Base-by-base conservation (phyloP, 2,797 vertebrate species). In the Nothura maculosa region DNA sequence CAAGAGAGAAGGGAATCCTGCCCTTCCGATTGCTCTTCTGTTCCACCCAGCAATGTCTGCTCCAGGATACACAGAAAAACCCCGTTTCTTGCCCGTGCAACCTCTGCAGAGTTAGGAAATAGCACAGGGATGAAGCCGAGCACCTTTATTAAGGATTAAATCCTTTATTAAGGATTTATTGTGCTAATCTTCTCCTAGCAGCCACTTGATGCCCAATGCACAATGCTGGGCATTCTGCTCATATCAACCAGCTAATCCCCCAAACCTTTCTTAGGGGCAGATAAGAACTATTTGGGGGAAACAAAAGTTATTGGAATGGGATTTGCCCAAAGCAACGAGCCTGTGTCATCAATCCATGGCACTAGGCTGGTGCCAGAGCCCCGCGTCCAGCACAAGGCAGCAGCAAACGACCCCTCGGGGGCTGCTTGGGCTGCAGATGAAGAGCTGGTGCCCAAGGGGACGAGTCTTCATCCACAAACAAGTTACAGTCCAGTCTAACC, bases 161-260 rank as follows among this genome's bases (percentile, higher is more conserved):
- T n/a, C 22, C 42, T 61, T 36, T 48, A 86, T 57, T 67, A 81
- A 64, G 67, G 42, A 15, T 27, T 75, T 70, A 27, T 42, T 7
- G 28, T 11, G 52, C 68, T 82, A 38, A 80, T 66, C 73, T 32
- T 69, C 42, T 38, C 45, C 28, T 43, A 24, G 69, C 0, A 1
- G n/a, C 36, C 54, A 6, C 52, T 4, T 6, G 32, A 72, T 0
- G 1, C 2, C 38, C 6, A 3, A 67, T 6, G 24, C n/a, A 12
- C 45, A 13, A 6, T 0, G 0, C 11, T 7, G 55, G 45, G 79
- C 1, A 4, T 32, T 10, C 10, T 16, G 3, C 6, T 38, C 36
- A 48, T 6, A 34, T 2, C 18, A 63, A 58, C 45, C n/a, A 10
- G 20, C 28, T 50, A 66, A 81, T 58, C n/a, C 58, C 43, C 32